These are phyloP conservation scores for Carapus acus DNA, from an alignment of 2,797 vertebrate species.

Conservation along the genomic window DNA sequence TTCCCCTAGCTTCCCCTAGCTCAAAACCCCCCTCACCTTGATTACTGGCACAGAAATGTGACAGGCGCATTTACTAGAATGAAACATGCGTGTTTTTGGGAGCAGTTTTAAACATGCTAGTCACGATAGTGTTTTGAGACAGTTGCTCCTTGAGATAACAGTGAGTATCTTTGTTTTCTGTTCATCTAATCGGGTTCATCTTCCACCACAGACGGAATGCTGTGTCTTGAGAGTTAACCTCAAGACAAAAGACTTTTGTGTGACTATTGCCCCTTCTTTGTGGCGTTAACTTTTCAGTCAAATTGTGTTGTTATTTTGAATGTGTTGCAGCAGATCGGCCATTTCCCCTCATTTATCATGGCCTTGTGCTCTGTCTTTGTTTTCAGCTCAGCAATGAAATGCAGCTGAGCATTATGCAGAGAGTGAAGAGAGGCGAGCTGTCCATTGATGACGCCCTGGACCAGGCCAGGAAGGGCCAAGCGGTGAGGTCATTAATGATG, in stretches of 20 bases:
- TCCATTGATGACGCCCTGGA: conserved; percentile 73
- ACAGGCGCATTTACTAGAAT: too few relatives aligned
- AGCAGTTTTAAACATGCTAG: too few relatives aligned
- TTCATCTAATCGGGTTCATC: too few relatives aligned
- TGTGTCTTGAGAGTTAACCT: too few relatives aligned
- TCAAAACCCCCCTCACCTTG: background rate
- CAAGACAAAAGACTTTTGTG: background rate
- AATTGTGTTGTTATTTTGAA: too few relatives aligned
- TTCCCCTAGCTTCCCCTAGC: conserved; percentile 35
- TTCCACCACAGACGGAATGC: background rate
- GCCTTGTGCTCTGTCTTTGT: background rate
- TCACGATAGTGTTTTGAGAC: background rate
- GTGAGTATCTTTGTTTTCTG: background rate
- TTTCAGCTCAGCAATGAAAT: conserved; percentile 75
- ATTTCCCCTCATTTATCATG: background rate
- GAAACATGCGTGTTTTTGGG: conserved; percentile 6
- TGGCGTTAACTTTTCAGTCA: too few relatives aligned
- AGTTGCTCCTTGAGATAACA: conserved; percentile 5
- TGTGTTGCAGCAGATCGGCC: background rate
- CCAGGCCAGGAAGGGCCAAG: conserved; percentile 63
- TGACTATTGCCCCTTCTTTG: too few relatives aligned
- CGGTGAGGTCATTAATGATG: too few relatives aligned
- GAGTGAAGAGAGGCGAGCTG: conserved; percentile 74
- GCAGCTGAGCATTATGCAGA: conserved; percentile 77
- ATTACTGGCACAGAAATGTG: conserved; percentile 11